These are phyloP conservation scores for Saccostrea cuccullata DNA, from an alignment of 1,140 invertebrate species.

Conservation along the genomic window DNA sequence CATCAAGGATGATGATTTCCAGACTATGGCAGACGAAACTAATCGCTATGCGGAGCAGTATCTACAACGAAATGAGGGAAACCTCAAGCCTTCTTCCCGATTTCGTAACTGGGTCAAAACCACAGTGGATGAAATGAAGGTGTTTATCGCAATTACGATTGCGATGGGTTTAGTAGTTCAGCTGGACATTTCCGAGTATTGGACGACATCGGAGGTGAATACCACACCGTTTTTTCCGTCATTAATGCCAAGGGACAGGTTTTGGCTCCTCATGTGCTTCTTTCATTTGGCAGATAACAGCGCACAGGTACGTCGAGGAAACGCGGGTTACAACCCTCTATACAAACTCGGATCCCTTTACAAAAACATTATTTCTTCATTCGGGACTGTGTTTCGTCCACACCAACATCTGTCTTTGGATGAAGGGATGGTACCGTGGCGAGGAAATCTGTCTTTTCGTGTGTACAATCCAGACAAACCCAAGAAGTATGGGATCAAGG, in stretches of 20 bases:
- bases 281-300: slow-evolving; percentile 31
- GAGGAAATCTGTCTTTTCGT: too few species aligned
- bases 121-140: too few species aligned
- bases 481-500: too few species aligned
- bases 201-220: slow-evolving; percentile 35
- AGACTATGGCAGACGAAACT: too few species aligned
- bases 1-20: too few species aligned
- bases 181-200: slow-evolving; percentile 39
- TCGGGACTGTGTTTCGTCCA: neutral
- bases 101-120: too few species aligned
- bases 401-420: too few species aligned
- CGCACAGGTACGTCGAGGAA: neutral
- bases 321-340: slow-evolving; percentile 28
- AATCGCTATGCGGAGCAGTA: too few species aligned
- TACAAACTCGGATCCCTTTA: slow-evolving; percentile 50
- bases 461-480: too few species aligned
- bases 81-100: too few species aligned
- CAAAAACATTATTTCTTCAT: neutral
- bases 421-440: too few species aligned
- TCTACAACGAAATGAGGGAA: neutral
- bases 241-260: slow-evolving; percentile 41
- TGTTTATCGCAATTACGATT: neutral
- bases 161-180: slow-evolving; percentile 45
- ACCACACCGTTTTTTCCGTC: slow-evolving; percentile 45
- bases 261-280: neutral